These are phyloP conservation scores for Aleiodes testaceus DNA, from an alignment of 2,888 invertebrate species.

Conservation along the genomic window DNA sequence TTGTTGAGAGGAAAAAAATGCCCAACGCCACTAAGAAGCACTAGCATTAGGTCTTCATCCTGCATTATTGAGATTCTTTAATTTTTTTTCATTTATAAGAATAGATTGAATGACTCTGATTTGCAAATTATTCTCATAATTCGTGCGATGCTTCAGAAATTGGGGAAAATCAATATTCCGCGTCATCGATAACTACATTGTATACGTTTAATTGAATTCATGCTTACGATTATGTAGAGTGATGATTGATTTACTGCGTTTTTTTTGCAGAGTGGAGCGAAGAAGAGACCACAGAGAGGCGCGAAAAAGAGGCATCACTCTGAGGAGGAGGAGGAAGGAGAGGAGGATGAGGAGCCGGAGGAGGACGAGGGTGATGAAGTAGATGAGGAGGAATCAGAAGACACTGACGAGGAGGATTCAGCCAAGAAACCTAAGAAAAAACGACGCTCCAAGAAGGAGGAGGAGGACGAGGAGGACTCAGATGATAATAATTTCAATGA, in stretches of 20 bases:
- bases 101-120: not conserved
- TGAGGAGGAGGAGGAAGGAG: constrained; percentile 61
- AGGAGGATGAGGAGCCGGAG: constrained; percentile 67
- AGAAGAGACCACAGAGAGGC: constrained; percentile 67
- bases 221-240: not conserved
- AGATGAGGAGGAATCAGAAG: constrained; percentile 69
- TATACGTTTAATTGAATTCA: not conserved
- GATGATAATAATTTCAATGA: constrained; percentile 68
- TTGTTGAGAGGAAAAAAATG: constrained; percentile 18
- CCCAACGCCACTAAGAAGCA: not conserved
- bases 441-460: constrained; percentile 65
- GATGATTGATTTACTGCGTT: not conserved
- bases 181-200: not conserved
- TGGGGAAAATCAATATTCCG: constrained; percentile 3
- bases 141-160: constrained; percentile 27
- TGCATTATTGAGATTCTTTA: not conserved
- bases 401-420: constrained; percentile 67
- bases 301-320: constrained; percentile 70
- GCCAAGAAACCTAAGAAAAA: constrained; percentile 65
- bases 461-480: constrained; percentile 69
- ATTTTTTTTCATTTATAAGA: not conserved
- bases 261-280: constrained; percentile 59
- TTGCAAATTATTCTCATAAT: constrained; percentile 6
- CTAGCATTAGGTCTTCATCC: not conserved
- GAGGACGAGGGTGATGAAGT: constrained; percentile 67